A percentile compares a stretch with the other conserved stretches of the same genome.
These are phyloP conservation scores for Poecilus cupreus DNA, from an alignment of 2,888 invertebrate species.

Conservation along the genomic window DNA sequence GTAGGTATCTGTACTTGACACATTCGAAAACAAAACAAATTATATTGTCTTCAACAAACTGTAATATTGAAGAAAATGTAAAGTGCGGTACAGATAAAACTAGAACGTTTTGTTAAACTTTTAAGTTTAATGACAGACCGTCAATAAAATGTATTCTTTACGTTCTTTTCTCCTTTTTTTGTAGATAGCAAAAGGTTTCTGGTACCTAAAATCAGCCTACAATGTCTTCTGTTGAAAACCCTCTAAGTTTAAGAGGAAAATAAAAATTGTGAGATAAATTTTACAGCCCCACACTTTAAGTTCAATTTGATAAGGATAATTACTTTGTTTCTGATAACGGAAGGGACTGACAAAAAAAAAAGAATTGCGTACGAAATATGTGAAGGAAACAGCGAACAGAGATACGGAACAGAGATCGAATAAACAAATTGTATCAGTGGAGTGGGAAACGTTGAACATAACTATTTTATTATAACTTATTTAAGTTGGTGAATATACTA, in stretches of 20 bases:
- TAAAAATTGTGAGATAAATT: neutral
- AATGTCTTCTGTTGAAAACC: neutral
- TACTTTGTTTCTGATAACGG: neutral
- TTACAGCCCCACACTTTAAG: neutral
- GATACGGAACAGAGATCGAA: too few relatives aligned
- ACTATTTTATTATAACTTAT: too few relatives aligned
- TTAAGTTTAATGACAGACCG: too few relatives aligned
- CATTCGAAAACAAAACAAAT: neutral
- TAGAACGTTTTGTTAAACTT: too few relatives aligned
- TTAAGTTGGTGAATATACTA: too few relatives aligned
- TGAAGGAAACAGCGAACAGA: neutral
- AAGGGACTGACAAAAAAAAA: neutral
- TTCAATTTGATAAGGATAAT: neutral
- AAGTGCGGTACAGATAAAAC: too few relatives aligned
- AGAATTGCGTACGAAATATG: neutral
- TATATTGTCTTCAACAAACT: neutral
- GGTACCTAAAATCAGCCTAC: neutral
- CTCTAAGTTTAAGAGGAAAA: neutral
- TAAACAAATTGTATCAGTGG: too few relatives aligned
- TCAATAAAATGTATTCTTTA: too few relatives aligned
- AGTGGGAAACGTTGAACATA: too few relatives aligned
- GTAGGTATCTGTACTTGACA: neutral
- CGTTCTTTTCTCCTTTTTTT: too few relatives aligned
- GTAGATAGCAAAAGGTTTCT: neutral
- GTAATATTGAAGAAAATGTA: too few relatives aligned